A percentile compares a stretch with the other conserved stretches of the same genome.
Conservation (phyloP, 2,113 vertebrate genomes). For the Myocastor coypus region DNA sequence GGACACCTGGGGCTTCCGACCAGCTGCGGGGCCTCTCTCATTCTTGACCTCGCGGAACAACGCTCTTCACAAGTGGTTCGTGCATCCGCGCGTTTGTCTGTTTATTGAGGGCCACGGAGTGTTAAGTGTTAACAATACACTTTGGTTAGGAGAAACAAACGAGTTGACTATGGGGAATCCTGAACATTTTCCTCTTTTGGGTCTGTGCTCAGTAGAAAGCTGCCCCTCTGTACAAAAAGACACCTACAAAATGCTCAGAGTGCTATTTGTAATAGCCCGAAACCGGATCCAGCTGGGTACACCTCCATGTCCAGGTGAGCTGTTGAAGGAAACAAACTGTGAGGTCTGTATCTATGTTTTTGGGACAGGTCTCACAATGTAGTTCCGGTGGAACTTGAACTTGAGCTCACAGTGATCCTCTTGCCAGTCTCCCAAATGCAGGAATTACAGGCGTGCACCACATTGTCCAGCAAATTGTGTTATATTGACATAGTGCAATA, state of each 20-base stretch:
- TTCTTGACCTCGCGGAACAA: no score
- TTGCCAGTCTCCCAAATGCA: not conserved
- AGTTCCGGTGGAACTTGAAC: not conserved
- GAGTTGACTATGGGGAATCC: not conserved
- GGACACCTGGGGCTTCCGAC: not conserved
- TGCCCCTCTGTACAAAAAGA: not conserved
- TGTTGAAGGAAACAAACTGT: not conserved
- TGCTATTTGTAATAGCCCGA: not conserved
- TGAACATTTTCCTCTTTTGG: not conserved
- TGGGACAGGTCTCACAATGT: not conserved
- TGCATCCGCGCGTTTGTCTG: not conserved
- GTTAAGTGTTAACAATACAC: not conserved
- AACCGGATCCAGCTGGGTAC: not conserved
- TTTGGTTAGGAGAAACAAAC: not conserved
- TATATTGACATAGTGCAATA: not conserved
- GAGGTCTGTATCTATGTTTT: not conserved
- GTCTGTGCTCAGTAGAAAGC: not conserved
- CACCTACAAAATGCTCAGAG: not conserved
- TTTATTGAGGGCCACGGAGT: not conserved
- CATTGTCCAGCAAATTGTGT: not conserved
- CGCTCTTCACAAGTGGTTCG: not conserved
- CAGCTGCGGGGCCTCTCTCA: no score
- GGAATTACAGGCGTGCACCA: not conserved
- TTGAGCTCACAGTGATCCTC: not conserved
- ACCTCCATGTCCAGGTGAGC: no score